phyloP scores from a whole-genome alignment of 2,797 vertebrate genomes.

The Acanthis flammea region DNA sequence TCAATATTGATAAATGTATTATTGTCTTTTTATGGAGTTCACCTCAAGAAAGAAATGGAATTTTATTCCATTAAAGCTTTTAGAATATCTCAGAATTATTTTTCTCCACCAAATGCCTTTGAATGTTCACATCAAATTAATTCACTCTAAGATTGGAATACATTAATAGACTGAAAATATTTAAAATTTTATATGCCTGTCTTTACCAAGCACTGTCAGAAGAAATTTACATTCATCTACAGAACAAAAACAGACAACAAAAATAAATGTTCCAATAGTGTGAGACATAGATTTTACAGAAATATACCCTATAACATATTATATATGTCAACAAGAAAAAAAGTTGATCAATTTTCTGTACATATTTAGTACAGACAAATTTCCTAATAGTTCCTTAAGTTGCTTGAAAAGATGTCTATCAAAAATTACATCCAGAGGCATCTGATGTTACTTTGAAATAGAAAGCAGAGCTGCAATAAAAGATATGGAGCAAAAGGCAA shows the following conservation, averaged over 20 bases:
- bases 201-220: not conserved
- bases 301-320: fast-evolving
- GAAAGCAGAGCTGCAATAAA: not conserved
- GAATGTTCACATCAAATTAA: not conserved
- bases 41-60: not conserved
- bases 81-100: not conserved
- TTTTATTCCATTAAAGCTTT: not conserved
- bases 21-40: not conserved
- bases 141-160: not conserved
- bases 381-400: not conserved
- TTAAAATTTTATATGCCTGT: not conserved
- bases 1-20: not conserved
- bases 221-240: not conserved
- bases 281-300: not conserved
- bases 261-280: not conserved
- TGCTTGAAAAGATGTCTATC: not conserved
- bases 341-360: not conserved
- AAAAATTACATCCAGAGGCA: not conserved
- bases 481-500: not conserved
- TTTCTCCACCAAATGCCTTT: not conserved
- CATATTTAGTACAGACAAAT: not conserved
- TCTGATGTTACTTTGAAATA: not conserved
- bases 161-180: not conserved
- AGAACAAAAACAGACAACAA: not conserved
- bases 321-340: not conserved